Percentiles rank a stretch among this genome's conserved stretches.
phyloP scores from a whole-genome alignment of 2,888 invertebrate species.

The Hymenopus coronatus region DNA sequence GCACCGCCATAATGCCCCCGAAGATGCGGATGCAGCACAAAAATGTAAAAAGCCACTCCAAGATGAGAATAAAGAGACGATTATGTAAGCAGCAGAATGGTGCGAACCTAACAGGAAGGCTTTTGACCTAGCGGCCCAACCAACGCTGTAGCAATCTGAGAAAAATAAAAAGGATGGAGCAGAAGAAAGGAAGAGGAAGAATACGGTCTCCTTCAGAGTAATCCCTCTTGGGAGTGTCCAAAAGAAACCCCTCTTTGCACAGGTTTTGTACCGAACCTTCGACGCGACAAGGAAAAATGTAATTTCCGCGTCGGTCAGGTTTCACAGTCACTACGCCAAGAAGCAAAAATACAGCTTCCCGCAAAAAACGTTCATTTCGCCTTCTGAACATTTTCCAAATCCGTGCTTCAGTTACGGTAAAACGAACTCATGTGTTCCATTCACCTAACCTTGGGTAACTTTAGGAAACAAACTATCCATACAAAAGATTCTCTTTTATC shows the following conservation, averaged over 20 bases:
- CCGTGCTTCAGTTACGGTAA: no score
- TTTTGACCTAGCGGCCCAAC: neutral
- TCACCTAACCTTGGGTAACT: no score
- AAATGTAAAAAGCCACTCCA: neutral
- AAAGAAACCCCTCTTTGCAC: neutral
- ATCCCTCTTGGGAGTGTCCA: neutral
- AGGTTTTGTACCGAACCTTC: neutral
- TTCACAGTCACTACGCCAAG: neutral
- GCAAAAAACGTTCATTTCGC: neutral
- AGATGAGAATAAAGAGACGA: neutral
- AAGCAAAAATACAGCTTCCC: neutral
- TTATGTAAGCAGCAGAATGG: neutral
- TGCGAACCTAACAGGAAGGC: neutral
- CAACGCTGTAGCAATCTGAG: neutral
- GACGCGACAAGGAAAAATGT: neutral
- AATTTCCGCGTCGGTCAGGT: neutral
- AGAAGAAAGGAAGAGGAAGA: neutral
- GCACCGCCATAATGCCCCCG: neutral
- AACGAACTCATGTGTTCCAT: no score
- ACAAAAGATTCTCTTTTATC: no score
- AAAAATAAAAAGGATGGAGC: neutral
- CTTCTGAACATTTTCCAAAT: no score
- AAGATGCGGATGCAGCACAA: neutral
- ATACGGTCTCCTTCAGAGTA: neutral
- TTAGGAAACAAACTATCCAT: no score